A percentile compares a stretch with the other conserved stretches of the same genome.
Evolutionary conservation across 2,113 vertebrate genomes (phyloP).

Genomic region (Eleginops maclovinus): DNA sequence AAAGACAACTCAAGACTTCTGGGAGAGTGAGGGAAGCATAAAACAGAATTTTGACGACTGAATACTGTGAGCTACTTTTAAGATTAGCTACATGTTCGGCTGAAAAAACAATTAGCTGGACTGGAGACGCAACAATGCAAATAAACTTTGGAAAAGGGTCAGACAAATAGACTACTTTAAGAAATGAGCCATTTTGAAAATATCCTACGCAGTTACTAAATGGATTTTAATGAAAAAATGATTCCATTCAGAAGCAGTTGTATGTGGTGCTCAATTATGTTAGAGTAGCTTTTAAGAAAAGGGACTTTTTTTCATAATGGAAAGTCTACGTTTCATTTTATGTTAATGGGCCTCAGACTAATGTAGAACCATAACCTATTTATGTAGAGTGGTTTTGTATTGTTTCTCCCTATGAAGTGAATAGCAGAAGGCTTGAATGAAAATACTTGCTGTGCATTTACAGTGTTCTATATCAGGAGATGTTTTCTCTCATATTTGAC

Average conservation of each 20-base stretch:
- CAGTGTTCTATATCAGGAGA: background rate
- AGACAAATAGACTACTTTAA: constrained; percentile 26
- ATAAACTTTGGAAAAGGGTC: constrained; percentile 56
- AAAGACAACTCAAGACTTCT: constrained; percentile 19
- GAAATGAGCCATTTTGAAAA: constrained; percentile 23
- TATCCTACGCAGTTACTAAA: constrained; percentile 34
- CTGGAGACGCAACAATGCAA: constrained; percentile 30
- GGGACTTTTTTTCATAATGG: constrained; percentile 12
- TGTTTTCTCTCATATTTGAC: constrained; percentile 15
- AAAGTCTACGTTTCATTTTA: constrained; percentile 56
- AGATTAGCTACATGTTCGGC: constrained; percentile 3
- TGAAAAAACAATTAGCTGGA: background rate
- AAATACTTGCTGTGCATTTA: constrained; percentile 6
- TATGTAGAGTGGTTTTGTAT: constrained; percentile 41
- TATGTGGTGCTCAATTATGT: constrained; percentile 28
- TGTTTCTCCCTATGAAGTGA: constrained; percentile 16
- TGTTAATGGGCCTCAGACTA: constrained; percentile 49
- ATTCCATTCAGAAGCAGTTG: constrained; percentile 34
- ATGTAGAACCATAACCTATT: constrained; percentile 52
- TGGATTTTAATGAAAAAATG: constrained; percentile 45
- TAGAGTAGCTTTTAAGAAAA: constrained; percentile 54
- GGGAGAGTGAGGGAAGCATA: background rate
- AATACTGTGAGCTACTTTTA: constrained; percentile 20
- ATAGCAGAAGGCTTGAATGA: constrained; percentile 19
- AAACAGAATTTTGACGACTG: constrained; percentile 37